These are phyloP conservation scores for Lontra canadensis DNA, from an alignment of 2,113 vertebrate genomes.

Conservation along the genomic window DNA sequence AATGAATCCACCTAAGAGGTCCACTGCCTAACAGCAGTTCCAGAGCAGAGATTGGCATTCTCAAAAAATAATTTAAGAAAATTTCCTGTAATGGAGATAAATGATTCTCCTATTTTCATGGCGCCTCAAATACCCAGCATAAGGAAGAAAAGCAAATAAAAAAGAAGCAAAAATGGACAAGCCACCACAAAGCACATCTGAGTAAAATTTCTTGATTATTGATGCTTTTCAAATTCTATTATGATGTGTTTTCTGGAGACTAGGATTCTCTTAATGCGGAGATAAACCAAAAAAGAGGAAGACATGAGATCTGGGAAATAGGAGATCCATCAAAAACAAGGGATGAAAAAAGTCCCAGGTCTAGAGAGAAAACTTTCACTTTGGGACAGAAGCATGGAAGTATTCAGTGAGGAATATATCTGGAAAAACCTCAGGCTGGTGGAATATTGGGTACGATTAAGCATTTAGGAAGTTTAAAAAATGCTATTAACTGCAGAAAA, in stretches of 20 bases:
- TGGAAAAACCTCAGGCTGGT: background rate
- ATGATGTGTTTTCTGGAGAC: background rate
- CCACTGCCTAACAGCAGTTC: background rate
- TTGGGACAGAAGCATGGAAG: background rate
- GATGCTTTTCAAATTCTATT: background rate
- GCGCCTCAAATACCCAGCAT: background rate
- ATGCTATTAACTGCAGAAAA: background rate
- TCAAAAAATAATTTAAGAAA: background rate
- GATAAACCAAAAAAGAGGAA: background rate
- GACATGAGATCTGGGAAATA: background rate
- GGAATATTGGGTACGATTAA: background rate
- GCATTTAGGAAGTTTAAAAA: background rate
- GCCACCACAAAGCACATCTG: background rate
- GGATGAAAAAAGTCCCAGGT: background rate
- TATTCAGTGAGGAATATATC: background rate
- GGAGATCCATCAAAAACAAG: background rate
- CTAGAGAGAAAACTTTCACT: background rate
- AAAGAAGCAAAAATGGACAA: background rate
- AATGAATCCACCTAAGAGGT: background rate
- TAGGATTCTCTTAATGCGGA: background rate
- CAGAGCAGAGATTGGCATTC: background rate
- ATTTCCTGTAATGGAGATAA: background rate
- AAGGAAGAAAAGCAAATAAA: background rate
- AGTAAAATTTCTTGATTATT: background rate
- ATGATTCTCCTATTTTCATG: background rate